phyloP scores from a whole-genome alignment of 2,888 invertebrate species.

The Epirrhoe alternata region DNA sequence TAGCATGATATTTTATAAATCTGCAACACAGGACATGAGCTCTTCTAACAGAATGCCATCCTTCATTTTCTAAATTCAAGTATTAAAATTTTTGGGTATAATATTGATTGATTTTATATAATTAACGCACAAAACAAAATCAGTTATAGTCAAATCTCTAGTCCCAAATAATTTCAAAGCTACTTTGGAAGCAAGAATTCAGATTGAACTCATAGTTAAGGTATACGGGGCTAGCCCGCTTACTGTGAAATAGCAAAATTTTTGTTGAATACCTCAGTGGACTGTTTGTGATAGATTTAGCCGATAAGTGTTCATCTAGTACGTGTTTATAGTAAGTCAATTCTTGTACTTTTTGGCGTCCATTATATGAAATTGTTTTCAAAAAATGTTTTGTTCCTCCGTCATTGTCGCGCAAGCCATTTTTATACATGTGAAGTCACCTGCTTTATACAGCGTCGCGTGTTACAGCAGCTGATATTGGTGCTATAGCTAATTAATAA shows the following conservation, averaged over 20 bases:
- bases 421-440: constrained; percentile 42
- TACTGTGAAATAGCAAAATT: constrained; percentile 54
- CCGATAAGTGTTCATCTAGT: constrained; percentile 83
- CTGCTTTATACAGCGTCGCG: constrained; percentile 63
- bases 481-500: constrained; percentile 71
- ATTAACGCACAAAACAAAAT: constrained; percentile 62
- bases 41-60: neutral
- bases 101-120: constrained; percentile 29
- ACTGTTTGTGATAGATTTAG: constrained; percentile 83
- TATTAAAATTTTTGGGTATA: neutral
- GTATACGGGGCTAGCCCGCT: constrained; percentile 54
- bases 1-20: constrained; percentile 21
- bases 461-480: constrained; percentile 80
- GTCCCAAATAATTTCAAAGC: constrained; percentile 74
- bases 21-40: constrained; percentile 14
- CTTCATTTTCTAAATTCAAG: constrained; percentile 3
- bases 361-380: constrained; percentile 52
- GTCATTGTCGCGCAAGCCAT: constrained; percentile 45
- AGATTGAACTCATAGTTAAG: constrained; percentile 64
- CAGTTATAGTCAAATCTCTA: constrained; percentile 80
- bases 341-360: constrained; percentile 77
- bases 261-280: constrained; percentile 81
- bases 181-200: constrained; percentile 63
- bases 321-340: constrained; percentile 74
- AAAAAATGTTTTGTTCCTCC: constrained; percentile 37